Evolutionary conservation across 2,797 vertebrate species (phyloP).

Genomic region (Thripadectes ignobilis): DNA sequence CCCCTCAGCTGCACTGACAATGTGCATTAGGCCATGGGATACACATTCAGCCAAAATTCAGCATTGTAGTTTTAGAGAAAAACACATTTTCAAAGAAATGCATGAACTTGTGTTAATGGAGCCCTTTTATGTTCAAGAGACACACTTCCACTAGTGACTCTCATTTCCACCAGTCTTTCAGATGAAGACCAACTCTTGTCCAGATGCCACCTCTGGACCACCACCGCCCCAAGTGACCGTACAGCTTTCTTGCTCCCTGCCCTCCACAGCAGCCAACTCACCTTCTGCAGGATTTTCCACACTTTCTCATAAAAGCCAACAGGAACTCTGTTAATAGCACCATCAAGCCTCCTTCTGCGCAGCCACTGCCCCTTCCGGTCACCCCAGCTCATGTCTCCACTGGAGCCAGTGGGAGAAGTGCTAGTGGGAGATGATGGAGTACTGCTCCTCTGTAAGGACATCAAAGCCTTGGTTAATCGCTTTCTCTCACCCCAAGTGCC

Average conservation of each 20-base stretch:
- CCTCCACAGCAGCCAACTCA: slow-evolving; percentile 1
- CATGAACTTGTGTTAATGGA: accelerated
- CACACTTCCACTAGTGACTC: not conserved
- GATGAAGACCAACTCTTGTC: not conserved
- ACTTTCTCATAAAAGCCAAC: slow-evolving; percentile 97
- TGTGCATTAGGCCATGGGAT: not conserved
- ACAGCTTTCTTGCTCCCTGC: not conserved
- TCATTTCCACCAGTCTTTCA: not conserved
- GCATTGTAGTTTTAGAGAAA: not conserved
- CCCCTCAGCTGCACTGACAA: not conserved
- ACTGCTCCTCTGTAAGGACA: slow-evolving; percentile 85
- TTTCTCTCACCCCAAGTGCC: not conserved
- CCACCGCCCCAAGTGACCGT: accelerated
- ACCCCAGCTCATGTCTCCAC: slow-evolving; percentile 84
- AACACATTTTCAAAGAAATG: not conserved
- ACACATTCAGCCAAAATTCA: not conserved
- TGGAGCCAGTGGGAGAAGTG: slow-evolving; percentile 79
- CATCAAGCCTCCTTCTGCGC: slow-evolving; percentile 91
- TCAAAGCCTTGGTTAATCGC: not conserved
- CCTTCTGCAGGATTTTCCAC: slow-evolving; percentile 96
- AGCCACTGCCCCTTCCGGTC: slow-evolving; percentile 96
- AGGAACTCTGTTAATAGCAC: slow-evolving; percentile 96
- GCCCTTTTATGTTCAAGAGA: not conserved
- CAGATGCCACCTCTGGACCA: not conserved
- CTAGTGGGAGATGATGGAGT: slow-evolving; percentile 91